Conservation (phyloP, 2,113 vertebrate species). For the Chaetops frenatus region DNA sequence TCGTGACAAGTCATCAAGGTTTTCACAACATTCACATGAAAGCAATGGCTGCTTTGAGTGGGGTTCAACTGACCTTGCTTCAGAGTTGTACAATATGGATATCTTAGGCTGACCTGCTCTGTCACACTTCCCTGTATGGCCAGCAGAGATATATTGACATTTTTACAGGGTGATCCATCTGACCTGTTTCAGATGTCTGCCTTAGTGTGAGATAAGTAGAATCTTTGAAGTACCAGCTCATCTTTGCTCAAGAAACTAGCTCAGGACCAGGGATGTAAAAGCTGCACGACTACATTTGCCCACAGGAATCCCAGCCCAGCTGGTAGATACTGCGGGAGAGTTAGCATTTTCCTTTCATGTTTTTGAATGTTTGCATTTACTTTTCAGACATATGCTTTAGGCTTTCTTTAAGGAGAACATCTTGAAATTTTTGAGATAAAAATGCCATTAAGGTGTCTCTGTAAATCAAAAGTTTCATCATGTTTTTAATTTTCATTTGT, state of each 20-base stretch:
- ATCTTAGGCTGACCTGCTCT: neutral
- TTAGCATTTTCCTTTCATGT: neutral
- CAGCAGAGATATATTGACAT: neutral
- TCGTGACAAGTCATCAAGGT: neutral
- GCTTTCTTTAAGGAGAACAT: neutral
- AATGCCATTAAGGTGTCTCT: neutral
- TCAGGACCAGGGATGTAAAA: neutral
- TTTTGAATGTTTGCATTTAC: neutral
- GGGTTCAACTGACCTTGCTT: neutral
- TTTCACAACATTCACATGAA: neutral
- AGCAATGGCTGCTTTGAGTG: neutral
- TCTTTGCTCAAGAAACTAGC: neutral
- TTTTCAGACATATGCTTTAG: neutral
- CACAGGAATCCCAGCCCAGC: neutral
- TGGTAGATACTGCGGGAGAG: accelerated
- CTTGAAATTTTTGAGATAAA: neutral
- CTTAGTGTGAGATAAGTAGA: neutral
- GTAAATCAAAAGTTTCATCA: neutral
- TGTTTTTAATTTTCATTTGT: neutral
- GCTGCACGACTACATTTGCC: neutral
- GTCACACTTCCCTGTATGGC: accelerated
- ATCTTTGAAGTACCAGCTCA: neutral
- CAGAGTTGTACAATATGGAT: neutral
- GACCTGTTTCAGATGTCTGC: neutral
- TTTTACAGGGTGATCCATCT: neutral